A percentile compares a stretch with the other conserved stretches of the same genome.
These are phyloP conservation scores for Paramormyrops hopkinsi DNA, from an alignment of 2,797 vertebrate species.

Conservation along the genomic window DNA sequence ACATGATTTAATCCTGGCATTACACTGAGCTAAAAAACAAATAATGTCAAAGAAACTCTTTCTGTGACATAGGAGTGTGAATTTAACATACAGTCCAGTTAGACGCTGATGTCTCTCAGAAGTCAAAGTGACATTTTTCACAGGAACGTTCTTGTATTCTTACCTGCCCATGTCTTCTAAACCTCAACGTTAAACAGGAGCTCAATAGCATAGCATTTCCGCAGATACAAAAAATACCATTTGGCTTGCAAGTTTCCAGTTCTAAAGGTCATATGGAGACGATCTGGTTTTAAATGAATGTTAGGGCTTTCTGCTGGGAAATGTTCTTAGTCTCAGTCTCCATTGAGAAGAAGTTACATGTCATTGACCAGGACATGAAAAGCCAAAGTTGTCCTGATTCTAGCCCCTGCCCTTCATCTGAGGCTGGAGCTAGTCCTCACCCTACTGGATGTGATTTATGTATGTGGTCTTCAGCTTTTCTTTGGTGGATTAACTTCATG, in stretches of 20 bases:
- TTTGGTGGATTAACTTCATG: not conserved
- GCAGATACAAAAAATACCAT: not conserved
- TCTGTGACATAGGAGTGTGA: not conserved
- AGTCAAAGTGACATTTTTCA: not conserved
- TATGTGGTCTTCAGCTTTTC: not conserved
- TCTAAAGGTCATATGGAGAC: not conserved
- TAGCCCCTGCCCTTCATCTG: not conserved
- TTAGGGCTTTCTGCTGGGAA: not conserved
- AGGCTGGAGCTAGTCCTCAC: not conserved
- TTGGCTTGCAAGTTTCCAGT: not conserved
- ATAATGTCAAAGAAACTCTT: not conserved
- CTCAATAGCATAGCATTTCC: not conserved
- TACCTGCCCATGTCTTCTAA: not conserved
- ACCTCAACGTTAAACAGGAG: not conserved
- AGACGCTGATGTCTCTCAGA: not conserved
- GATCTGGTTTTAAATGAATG: not conserved
- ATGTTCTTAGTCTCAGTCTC: not conserved
- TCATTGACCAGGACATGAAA: not conserved
- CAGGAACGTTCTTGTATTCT: not conserved
- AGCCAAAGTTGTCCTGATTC: not conserved
- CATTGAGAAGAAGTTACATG: not conserved
- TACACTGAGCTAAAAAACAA: not conserved
- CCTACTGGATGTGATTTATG: not conserved
- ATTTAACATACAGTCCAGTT: not conserved
- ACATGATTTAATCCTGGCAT: not conserved